These are phyloP conservation scores for Nemapogon koenigi DNA, from an alignment of 2,888 invertebrate genomes.

Conservation along the genomic window DNA sequence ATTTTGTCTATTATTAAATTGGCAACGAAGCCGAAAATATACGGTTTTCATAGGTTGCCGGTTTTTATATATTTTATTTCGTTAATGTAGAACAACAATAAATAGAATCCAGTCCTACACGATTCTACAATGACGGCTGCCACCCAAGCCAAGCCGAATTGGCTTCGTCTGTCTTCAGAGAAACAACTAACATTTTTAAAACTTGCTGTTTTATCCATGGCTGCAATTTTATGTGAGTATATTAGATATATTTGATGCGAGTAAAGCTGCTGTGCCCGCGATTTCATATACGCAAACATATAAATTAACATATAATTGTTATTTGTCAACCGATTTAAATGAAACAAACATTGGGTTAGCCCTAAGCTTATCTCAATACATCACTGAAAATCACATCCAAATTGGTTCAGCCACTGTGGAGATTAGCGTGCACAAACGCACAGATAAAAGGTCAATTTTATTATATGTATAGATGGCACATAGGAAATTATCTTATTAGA, in stretches of 20 bases:
- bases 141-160: slow-evolving; percentile 37
- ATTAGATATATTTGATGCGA: slow-evolving; percentile 8
- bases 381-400: too few relatives aligned
- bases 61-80: slow-evolving; percentile 16
- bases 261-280: not conserved
- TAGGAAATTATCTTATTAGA: too few relatives aligned
- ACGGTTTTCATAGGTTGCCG: slow-evolving; percentile 41
- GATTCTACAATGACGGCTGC: slow-evolving; percentile 30
- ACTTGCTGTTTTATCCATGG: slow-evolving; percentile 87
- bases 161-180: slow-evolving; percentile 49
- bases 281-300: too few relatives aligned
- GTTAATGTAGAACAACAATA: not conserved
- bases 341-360: too few relatives aligned
- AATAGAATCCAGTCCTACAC: too few relatives aligned
- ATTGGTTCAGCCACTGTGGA: too few relatives aligned
- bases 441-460: too few relatives aligned
- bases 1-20: too few relatives aligned
- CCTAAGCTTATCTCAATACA: too few relatives aligned
- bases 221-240: slow-evolving; percentile 90
- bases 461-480: too few relatives aligned
- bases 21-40: not conserved
- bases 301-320: not conserved
- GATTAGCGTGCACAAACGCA: too few relatives aligned
- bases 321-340: too few relatives aligned
- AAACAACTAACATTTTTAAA: slow-evolving; percentile 66